Percentiles rank a stretch among this genome's conserved stretches.
phyloP scores from a whole-genome alignment of 2,113 vertebrate genomes.

The Spea multiplicata region DNA sequence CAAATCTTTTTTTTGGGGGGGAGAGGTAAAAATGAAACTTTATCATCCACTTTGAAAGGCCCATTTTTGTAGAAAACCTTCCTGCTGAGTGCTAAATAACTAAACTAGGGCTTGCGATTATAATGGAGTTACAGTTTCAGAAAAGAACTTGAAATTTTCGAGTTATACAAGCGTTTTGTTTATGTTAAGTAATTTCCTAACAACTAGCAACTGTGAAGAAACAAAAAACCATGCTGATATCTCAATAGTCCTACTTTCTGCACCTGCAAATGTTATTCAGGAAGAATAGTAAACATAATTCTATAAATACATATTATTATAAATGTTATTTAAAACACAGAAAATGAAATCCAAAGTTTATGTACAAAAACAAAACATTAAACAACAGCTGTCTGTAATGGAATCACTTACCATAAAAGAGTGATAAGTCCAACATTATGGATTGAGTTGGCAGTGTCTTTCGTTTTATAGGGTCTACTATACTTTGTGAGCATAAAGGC shows the following conservation, averaged over 20 bases:
- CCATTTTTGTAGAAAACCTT: background rate
- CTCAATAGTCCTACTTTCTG: slow-evolving; percentile 15
- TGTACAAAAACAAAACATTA: no score
- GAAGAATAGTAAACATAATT: slow-evolving; percentile 20
- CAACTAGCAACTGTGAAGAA: slow-evolving; percentile 23
- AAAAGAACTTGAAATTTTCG: slow-evolving; percentile 16
- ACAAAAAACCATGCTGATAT: slow-evolving; percentile 29
- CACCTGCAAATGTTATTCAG: slow-evolving; percentile 27
- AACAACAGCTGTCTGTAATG: no score
- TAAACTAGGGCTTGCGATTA: slow-evolving; percentile 24
- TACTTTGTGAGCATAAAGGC: no score
- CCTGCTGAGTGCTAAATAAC: slow-evolving; percentile 38
- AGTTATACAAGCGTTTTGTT: slow-evolving; percentile 39
- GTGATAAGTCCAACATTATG: no score
- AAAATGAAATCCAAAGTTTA: background rate
- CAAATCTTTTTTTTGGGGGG: no score
- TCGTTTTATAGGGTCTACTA: no score
- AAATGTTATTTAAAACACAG: background rate
- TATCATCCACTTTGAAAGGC: background rate
- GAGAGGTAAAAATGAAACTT: no score
- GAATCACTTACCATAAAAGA: no score
- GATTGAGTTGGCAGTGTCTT: no score
- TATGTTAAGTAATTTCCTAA: slow-evolving; percentile 31
- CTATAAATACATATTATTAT: slow-evolving; percentile 17
- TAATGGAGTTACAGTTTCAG: slow-evolving; percentile 16